Conservation (phyloP, 2,888 invertebrate species). For the Cacoxenus indagator region DNA sequence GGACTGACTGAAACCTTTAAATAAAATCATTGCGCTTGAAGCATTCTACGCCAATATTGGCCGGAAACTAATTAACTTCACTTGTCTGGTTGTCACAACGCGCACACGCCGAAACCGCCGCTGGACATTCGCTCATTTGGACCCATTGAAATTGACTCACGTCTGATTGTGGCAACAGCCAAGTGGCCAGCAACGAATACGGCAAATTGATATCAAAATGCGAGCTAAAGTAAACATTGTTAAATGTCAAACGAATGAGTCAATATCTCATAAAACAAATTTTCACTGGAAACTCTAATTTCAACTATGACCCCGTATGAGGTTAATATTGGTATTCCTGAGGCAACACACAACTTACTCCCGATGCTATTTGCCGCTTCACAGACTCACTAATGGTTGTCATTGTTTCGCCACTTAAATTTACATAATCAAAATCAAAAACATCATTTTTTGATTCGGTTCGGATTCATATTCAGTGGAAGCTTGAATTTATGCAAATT, state of each 20-base stretch:
- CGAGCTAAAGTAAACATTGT: no score
- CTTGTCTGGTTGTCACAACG: slow-evolving; percentile 23
- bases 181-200: slow-evolving; percentile 17
- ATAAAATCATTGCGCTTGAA: not conserved
- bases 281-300: no score
- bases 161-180: slow-evolving; percentile 4
- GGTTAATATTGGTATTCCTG: no score
- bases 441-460: slow-evolving; percentile 55
- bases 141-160: slow-evolving; percentile 6
- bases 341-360: not conserved
- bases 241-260: no score
- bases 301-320: no score
- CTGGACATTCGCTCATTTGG: not conserved
- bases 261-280: no score
- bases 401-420: slow-evolving; percentile 67
- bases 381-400: slow-evolving; percentile 47
- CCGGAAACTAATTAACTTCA: slow-evolving; percentile 34
- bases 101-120: not conserved
- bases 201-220: slow-evolving; percentile 19
- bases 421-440: slow-evolving; percentile 67
- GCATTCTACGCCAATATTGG: not conserved
- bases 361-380: not conserved
- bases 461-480: slow-evolving; percentile 38
- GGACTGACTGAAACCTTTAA: not conserved
- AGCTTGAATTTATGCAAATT: slow-evolving; percentile 62